These are phyloP conservation scores for Sinosuthora webbiana DNA, from an alignment of 2,113 vertebrate species.

Conservation along the genomic window DNA sequence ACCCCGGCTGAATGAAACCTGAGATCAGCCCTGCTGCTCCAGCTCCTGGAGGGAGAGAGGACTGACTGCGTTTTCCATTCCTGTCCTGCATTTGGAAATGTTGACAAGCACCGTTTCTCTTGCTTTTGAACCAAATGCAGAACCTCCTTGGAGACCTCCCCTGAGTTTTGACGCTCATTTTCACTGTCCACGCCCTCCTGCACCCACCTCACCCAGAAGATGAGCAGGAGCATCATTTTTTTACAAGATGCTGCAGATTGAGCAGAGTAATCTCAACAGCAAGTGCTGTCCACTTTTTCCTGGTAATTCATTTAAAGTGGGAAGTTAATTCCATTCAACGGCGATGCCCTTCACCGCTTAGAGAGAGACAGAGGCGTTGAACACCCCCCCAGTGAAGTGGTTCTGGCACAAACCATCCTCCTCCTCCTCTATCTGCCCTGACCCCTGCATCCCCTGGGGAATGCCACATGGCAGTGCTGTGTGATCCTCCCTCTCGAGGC, in stretches of 20 bases:
- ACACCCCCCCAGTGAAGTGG: background rate
- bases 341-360: background rate
- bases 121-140: background rate
- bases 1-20: rapidly evolving
- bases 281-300: background rate
- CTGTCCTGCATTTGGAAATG: background rate
- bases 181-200: rapidly evolving
- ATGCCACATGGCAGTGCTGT: background rate
- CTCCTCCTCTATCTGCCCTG: constrained; percentile 36
- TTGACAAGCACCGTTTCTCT: background rate
- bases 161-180: background rate
- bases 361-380: background rate
- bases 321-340: background rate
- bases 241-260: background rate
- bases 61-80: background rate
- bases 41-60: background rate
- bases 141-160: background rate
- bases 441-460: background rate
- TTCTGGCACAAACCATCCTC: background rate
- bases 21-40: background rate
- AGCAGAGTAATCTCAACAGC: background rate
- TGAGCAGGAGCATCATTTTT: background rate
- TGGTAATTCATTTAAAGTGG: background rate
- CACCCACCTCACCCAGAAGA: background rate
- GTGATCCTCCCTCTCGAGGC: background rate